phyloP scores from a whole-genome alignment of 2,888 invertebrate species.

The Philhelius pedissequus region DNA sequence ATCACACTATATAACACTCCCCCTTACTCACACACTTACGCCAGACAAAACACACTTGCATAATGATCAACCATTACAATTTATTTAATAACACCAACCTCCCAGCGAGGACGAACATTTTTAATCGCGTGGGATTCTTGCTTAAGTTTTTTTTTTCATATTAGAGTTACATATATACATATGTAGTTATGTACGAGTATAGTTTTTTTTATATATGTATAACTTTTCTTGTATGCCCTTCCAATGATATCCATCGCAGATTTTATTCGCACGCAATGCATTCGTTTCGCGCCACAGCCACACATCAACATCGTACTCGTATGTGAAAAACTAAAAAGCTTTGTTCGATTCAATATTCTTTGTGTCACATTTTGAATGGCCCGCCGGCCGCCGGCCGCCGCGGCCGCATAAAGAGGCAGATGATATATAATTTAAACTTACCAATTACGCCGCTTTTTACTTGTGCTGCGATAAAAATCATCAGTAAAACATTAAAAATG shows the following conservation, averaged over 20 bases:
- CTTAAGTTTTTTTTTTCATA: neutral
- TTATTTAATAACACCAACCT: slow-evolving; percentile 62
- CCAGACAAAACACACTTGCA: slow-evolving; percentile 12
- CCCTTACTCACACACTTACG: slow-evolving; percentile 4
- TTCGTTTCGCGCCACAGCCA: slow-evolving; percentile 2
- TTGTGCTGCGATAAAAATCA: slow-evolving; percentile 56
- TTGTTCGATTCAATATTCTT: slow-evolving; percentile 30
- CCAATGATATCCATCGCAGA: slow-evolving; percentile 58
- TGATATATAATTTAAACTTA: slow-evolving; percentile 62
- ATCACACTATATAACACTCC: slow-evolving; percentile 37
- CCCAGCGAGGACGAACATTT: slow-evolving; percentile 63
- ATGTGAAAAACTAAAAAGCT: slow-evolving; percentile 44
- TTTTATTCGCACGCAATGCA: slow-evolving; percentile 64
- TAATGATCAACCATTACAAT: slow-evolving; percentile 61
- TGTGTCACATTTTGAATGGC: slow-evolving; percentile 15
- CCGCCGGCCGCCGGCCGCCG: too few relatives aligned
- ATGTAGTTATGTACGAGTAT: neutral
- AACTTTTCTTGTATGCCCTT: slow-evolving; percentile 44
- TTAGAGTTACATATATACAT: neutral
- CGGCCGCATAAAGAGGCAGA: slow-evolving; percentile 42
- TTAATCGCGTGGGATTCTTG: slow-evolving; percentile 64
- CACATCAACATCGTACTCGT: neutral
- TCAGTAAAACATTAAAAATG: neutral
- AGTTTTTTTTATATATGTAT: neutral
- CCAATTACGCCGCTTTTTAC: slow-evolving; percentile 54